Base-by-base conservation (phyloP, 1,140 invertebrate genomes). In the Nebria ingens region DNA sequence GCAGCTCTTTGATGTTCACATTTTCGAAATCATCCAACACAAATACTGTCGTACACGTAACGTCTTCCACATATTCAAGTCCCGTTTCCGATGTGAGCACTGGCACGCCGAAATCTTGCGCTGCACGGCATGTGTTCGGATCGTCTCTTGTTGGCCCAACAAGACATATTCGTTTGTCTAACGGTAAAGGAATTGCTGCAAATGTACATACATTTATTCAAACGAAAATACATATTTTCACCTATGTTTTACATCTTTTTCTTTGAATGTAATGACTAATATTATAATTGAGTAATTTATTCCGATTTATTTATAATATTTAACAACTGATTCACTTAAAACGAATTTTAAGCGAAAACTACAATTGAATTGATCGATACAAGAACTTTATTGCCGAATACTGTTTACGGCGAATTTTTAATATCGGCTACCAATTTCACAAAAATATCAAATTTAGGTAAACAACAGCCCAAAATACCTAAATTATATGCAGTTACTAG, bases 11-110 rank as follows among this genome's bases (percentile, higher is more conserved):
- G 69, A 79, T 89, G 59, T 79, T 73, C 55, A 78, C 71, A 23
- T 81, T 82, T 61, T 85, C 79, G 63, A 89, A 89, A 59, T 81
- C 76, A 50, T 82, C 78, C 49, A 88, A 60, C 58, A 90, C 74
- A 71, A 84, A 90, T 61, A 84, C 79, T 38, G 83, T 87, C 57
- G 80, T 80, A 70, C 76, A 80, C 9, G 70, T 67, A 40, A 71
- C 73, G 59, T 82, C 79, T 4, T 74, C 71, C 45, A 78, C 52
- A 66, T 76, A 76, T 65, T 84, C 81, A 61, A 71, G 57, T 19
- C 81, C 82, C 59, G 74, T 79, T 62, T 78, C 71, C 38, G 82
- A 85, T 56, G 73, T 75, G 19, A 84, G 68, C 59, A 86, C 76
- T 57, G 82, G 80, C 55, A 84, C 71, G 55, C 71, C 76, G 68